These are phyloP conservation scores for Nesoenas mayeri DNA, from an alignment of 2,113 vertebrate genomes.

Conservation along the genomic window DNA sequence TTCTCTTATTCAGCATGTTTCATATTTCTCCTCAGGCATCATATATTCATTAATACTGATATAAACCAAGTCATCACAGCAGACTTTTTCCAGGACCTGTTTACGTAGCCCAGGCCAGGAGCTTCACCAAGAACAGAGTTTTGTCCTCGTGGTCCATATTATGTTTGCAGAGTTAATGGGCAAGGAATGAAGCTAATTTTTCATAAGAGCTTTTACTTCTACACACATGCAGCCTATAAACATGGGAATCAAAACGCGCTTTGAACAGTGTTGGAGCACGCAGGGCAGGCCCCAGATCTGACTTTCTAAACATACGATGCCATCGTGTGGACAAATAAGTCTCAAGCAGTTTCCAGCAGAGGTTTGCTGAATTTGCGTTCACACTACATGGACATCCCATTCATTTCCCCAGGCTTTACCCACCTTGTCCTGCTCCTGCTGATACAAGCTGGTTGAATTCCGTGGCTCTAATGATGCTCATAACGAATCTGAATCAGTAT, in stretches of 20 bases:
- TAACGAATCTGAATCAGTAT: neutral
- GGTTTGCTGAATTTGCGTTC: neutral
- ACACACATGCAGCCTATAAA: neutral
- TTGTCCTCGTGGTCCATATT: neutral
- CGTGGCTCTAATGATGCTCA: neutral
- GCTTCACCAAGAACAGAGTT: neutral
- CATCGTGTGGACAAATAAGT: neutral
- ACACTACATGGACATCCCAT: rapidly evolving
- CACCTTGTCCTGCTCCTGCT: neutral
- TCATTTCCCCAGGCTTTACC: neutral
- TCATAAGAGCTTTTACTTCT: neutral
- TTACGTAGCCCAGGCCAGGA: neutral
- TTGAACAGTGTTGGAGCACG: rapidly evolving
- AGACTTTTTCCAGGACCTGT: neutral
- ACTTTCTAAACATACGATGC: neutral
- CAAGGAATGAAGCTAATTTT: neutral
- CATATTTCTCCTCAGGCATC: neutral
- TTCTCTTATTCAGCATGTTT: neutral
- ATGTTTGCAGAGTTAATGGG: neutral
- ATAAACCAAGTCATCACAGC: neutral
- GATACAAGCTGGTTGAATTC: neutral
- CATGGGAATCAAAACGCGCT: rapidly evolving
- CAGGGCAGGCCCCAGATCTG: rapidly evolving
- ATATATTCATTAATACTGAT: neutral
- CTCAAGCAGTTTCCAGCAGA: neutral